phyloP scores from a whole-genome alignment of 2,888 invertebrate genomes.

The Mesorhabditis spiculigera region DNA sequence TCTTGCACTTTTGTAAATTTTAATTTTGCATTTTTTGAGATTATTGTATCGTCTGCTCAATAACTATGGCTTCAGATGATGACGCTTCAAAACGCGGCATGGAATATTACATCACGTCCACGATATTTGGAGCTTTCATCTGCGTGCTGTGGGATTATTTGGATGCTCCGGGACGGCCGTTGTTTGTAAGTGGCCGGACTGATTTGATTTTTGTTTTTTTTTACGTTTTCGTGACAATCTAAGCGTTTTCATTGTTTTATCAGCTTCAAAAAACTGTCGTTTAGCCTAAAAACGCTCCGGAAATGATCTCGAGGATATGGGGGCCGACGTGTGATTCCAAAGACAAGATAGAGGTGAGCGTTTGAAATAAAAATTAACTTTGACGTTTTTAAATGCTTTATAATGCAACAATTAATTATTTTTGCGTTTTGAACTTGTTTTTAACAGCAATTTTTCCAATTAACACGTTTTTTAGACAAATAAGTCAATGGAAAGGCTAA shows the following conservation, averaged over 20 bases:
- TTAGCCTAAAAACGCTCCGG: not conserved
- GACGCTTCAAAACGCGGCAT: not conserved
- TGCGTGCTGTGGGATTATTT: not conserved
- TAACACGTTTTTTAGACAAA: not conserved
- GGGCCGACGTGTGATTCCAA: constrained; percentile 2
- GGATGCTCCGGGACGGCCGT: not conserved
- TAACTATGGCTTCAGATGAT: not conserved
- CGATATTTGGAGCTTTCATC: not conserved
- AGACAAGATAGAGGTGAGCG: not conserved
- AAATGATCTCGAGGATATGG: not conserved
- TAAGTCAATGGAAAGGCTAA: not conserved
- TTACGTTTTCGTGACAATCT: too few species aligned
- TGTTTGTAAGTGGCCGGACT: not conserved
- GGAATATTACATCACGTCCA: not conserved
- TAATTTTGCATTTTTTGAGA: too few species aligned
- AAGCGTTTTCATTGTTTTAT: too few species aligned
- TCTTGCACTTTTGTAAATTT: too few species aligned
- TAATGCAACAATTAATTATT: too few species aligned
- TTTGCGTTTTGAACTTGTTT: not conserved
- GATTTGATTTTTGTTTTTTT: too few species aligned
- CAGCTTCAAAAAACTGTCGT: not conserved
- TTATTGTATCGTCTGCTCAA: too few species aligned
- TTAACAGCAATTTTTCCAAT: not conserved
- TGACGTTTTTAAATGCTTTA: too few species aligned
- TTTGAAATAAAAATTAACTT: too few species aligned